Evolutionary conservation across 1,140 invertebrate genomes (phyloP).

Genomic region (Yoshiicerus persimilis): DNA sequence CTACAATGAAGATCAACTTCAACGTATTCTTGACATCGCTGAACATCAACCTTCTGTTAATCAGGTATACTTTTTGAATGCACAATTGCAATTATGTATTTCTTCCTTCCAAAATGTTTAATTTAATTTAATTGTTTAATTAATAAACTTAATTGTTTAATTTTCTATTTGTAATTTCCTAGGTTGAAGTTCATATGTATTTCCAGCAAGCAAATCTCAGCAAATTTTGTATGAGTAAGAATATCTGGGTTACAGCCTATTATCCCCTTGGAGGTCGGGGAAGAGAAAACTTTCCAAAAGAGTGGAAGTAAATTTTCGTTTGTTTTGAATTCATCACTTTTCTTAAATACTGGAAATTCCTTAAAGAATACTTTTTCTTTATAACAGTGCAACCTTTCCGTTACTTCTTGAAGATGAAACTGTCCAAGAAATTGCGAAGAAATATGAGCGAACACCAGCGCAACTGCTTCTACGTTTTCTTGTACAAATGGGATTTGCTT

Average conservation of each 20-base stretch:
- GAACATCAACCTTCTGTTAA: not conserved
- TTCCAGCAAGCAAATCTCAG: slow-evolving; percentile 53
- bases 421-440: slow-evolving; percentile 50
- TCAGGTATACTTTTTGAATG: too few species aligned
- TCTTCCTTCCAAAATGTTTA: too few species aligned
- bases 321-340: too few species aligned
- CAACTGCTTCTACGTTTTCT: slow-evolving; percentile 56
- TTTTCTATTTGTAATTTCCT: not conserved
- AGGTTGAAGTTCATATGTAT: slow-evolving; percentile 56
- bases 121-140: not conserved
- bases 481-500: slow-evolving; percentile 52
- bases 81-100: too few species aligned
- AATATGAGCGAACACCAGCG: slow-evolving; percentile 50
- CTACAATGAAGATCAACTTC: slow-evolving; percentile 59
- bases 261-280: not conserved
- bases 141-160: slow-evolving; percentile 51
- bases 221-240: not conserved
- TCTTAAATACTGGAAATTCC: not conserved
- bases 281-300: not conserved
- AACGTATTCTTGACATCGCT: slow-evolving; percentile 50
- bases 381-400: not conserved
- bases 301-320: not conserved
- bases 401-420: slow-evolving; percentile 49
- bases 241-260: not conserved
- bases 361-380: not conserved